Base-by-base conservation (phyloP, 2,797 vertebrate genomes). In the Phrynocephalus guinanensis region DNA sequence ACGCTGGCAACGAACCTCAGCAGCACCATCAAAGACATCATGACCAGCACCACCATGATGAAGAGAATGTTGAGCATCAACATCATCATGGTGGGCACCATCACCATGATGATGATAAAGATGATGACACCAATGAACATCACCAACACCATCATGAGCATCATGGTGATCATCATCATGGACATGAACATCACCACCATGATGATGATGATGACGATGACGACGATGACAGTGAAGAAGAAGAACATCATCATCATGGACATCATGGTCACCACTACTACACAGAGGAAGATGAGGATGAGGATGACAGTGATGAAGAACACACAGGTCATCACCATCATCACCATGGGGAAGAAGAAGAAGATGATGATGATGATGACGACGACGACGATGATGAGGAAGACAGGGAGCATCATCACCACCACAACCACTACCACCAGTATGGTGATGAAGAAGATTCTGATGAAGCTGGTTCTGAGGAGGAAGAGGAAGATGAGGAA, bases 271-370 rank as follows among this genome's bases (percentile, higher is more conserved):
- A 87, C 0, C 73, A 92, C 0, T 72, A 90, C 1, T 85, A 85
- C 8, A 26, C 48, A 30, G 75, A 68, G 3, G 81, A 89, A 0
- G 84, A 90, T 0, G 56, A 83, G 0, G 93, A 95, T 0, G 93
- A 96, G 0, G 95, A 95, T 0, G 94, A 95, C 0, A 93, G 96
- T 80, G 90, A 92, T 79, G 75, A 82, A 6, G 38, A 68, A 20
- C 44, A 81, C 13, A 38, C 10, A 10, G 1, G 30, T n/a, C 79
- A 81, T 48, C 22, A 71, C 16, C 16, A 71, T n/a, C 81, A 72
- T 16, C 67, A 82, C 71, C 38, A 44, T 52, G n/a, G 4, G 10
- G 60, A 81, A 86, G 48, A 70, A 70, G 68, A 18, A 11, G 33
- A 33, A 33, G 33, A 72, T 30, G 91, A 94, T 22, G 89, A 90